Base-by-base conservation (phyloP, 92 coral and sea anemone species). In the Palythoa grandis region DNA sequence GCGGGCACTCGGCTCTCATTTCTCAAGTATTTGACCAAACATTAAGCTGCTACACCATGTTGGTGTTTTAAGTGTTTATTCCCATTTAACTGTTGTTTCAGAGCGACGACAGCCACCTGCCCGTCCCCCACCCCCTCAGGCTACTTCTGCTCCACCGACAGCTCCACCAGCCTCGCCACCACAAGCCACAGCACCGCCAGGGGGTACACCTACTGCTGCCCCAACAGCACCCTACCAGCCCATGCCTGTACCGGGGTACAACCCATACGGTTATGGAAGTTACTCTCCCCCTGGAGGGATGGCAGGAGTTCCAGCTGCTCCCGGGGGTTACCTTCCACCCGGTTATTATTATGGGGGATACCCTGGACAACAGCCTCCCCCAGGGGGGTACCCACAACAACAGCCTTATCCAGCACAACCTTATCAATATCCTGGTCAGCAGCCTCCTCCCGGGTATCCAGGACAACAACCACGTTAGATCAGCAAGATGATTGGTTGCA, bases 171-270 rank as follows among this genome's bases (percentile, higher is more conserved):
- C 82, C 38, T 89, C 93, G 12, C 47, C 93, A 47, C 54, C 87
- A 24, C 76, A 79, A 63, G 79, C 90, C 53, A 82, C 50, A 66
- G 86, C 88, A 50, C 85, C 95, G 39, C 86, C 87, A 17, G 39
- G 90, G 75, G 88, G 92, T 15, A 85, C 86, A 17, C 91, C 91
- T 68, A 92, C 89, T 50, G 96, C 91, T 50, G 87, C 85, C 83
- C 85, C 95, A 22, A 35, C 76, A 69, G 74, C 85, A 53, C 96
- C 96, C 38, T 95, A 93, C 84, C 89, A 95, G 12, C 98, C 97
- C 52, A 92, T 97, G 98, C 94, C 98, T 16, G 88, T 94, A 60
- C 98, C 97, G 2, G 99, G 98, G 11, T 95, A 95, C 86, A 88
- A 86, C n/a, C 98, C 98, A n/a, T 95, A 95, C 47, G 97, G 98